These are phyloP conservation scores for Psylliodes chrysocephalus DNA, from an alignment of 2,888 invertebrate species.

Conservation along the genomic window DNA sequence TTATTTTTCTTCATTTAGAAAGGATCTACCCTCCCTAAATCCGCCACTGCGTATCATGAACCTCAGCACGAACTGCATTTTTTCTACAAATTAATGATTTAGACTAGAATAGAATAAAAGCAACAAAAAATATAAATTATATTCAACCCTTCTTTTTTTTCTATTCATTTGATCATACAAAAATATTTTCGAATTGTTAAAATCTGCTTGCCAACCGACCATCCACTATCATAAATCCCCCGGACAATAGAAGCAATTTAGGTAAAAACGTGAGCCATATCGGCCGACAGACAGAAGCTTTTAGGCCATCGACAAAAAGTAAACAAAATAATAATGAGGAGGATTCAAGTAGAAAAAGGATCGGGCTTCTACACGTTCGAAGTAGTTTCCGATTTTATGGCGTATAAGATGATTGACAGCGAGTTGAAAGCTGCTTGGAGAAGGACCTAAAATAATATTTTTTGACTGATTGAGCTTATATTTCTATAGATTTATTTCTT, in stretches of 20 bases:
- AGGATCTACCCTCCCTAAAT: no score
- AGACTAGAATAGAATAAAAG: no score
- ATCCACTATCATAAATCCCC: not conserved
- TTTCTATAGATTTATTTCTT: no score
- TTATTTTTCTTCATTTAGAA: no score
- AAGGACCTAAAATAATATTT: not conserved
- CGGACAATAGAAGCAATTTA: slow-evolving; percentile 8
- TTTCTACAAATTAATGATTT: no score
- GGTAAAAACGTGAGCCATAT: not conserved
- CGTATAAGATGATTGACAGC: slow-evolving; percentile 10
- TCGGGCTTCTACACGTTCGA: not conserved
- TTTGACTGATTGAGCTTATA: not conserved
- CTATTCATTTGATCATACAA: no score
- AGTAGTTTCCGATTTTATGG: slow-evolving; percentile 11
- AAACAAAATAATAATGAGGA: slow-evolving; percentile 16
- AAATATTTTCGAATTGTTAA: not conserved
- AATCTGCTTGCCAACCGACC: not conserved
- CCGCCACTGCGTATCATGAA: no score
- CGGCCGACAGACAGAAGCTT: not conserved
- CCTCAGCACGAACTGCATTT: no score
- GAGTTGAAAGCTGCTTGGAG: not conserved
- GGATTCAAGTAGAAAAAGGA: slow-evolving; percentile 5
- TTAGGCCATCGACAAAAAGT: not conserved
- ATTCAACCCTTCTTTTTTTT: no score
- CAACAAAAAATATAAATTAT: no score